These are phyloP conservation scores for Epinephelus coioides DNA, from an alignment of 2,797 vertebrate species.

Conservation along the genomic window DNA sequence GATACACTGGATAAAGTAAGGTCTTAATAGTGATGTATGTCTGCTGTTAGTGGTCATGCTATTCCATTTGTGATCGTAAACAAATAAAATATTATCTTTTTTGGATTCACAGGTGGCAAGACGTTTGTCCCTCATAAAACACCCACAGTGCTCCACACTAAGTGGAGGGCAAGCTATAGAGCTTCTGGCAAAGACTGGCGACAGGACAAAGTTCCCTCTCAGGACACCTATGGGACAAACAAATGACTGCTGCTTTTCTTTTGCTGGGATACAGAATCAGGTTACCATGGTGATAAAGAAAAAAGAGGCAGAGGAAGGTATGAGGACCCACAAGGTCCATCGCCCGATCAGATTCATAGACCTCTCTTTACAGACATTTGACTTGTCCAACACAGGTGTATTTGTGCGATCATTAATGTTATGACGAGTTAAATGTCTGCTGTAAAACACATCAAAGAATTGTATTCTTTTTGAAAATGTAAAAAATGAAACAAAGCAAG, in stretches of 20 bases:
- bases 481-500: no score
- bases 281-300: conserved; percentile 81
- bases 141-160: conserved; percentile 87
- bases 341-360: neutral
- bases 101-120: conserved; percentile 89
- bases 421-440: no score
- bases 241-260: conserved; percentile 94
- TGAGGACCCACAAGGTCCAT: neutral
- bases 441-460: no score
- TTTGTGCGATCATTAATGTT: no score
- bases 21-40: fast-evolving
- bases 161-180: conserved; percentile 96
- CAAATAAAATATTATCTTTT: neutral
- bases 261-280: conserved; percentile 89
- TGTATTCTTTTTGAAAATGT: no score
- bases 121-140: conserved; percentile 90
- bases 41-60: neutral
- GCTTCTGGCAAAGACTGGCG: conserved; percentile 88
- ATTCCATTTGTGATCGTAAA: neutral
- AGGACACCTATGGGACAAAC: conserved; percentile 87
- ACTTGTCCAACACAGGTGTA: neutral
- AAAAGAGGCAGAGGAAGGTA: conserved; percentile 94
- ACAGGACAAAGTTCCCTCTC: conserved; percentile 81
- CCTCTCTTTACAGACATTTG: fast-evolving
- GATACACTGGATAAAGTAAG: conserved; percentile 95